These are phyloP conservation scores for Conus canariensis DNA, from an alignment of 2,888 invertebrate species.

Conservation along the genomic window DNA sequence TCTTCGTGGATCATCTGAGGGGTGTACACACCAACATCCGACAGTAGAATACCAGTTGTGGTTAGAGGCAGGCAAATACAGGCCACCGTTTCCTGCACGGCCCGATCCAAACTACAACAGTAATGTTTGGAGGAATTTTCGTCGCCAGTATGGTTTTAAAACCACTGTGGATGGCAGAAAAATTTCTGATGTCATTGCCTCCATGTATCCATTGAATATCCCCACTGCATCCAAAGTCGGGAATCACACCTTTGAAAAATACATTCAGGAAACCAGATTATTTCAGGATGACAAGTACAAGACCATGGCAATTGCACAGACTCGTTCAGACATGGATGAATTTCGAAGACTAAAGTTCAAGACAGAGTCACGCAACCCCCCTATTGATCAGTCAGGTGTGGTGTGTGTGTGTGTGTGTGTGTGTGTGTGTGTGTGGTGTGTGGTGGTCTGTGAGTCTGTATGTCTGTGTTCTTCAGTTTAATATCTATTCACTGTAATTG, in stretches of 20 bases:
- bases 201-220: conserved; percentile 77
- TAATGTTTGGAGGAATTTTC: conserved; percentile 78
- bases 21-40: conserved; percentile 64
- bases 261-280: conserved; percentile 72
- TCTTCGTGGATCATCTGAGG: conserved; percentile 64
- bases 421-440: conserved; percentile 16
- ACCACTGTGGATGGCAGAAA: conserved; percentile 68
- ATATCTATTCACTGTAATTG: background rate
- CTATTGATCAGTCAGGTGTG: conserved; percentile 74
- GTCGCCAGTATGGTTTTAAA: conserved; percentile 71
- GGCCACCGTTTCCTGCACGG: conserved; percentile 67
- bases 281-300: conserved; percentile 72
- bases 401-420: background rate
- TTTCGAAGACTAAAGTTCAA: conserved; percentile 69
- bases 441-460: conserved; percentile 11
- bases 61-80: conserved; percentile 77
- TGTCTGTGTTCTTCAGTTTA: background rate
- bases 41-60: conserved; percentile 73
- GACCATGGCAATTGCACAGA: conserved; percentile 67
- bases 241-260: conserved; percentile 75
- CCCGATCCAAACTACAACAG: conserved; percentile 75
- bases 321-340: conserved; percentile 68
- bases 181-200: conserved; percentile 75
- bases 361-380: conserved; percentile 76
- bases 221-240: conserved; percentile 76